phyloP scores from a whole-genome alignment of 1,140 invertebrate species.

The Cydia fagiglandana region DNA sequence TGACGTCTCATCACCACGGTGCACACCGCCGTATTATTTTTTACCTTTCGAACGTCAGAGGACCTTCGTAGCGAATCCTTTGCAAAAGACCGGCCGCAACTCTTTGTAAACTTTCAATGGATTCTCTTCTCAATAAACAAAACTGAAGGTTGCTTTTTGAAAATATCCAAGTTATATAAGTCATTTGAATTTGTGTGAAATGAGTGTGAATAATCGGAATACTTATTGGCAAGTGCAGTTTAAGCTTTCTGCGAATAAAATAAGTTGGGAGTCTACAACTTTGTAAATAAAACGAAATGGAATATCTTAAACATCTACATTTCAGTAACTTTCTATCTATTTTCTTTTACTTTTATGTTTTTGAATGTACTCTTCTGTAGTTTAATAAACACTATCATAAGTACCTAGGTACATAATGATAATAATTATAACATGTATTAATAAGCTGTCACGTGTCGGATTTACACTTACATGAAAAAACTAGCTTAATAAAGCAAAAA shows the following conservation, averaged over 20 bases:
- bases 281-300: conserved; percentile 12
- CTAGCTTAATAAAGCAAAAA: conserved; percentile 45
- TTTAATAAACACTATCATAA: neutral
- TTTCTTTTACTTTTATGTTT: too few relatives aligned
- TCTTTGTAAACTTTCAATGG: neutral
- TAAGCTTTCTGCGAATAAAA: conserved; percentile 52
- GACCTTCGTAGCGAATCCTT: conserved; percentile 38
- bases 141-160: neutral
- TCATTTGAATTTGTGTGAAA: neutral
- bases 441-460: too few relatives aligned
- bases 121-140: neutral
- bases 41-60: conserved; percentile 53
- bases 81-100: conserved; percentile 10
- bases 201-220: conserved; percentile 60
- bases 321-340: too few relatives aligned
- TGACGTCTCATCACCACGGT: conserved; percentile 52
- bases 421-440: too few relatives aligned
- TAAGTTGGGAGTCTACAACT: conserved; percentile 23
- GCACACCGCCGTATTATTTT: conserved; percentile 43
- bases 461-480: neutral
- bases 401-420: too few relatives aligned
- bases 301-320: neutral
- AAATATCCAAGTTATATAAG: neutral
- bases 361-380: neutral
- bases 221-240: conserved; percentile 59